Evolutionary conservation across 2,113 vertebrate species (phyloP).

Genomic region (Caretta caretta): DNA sequence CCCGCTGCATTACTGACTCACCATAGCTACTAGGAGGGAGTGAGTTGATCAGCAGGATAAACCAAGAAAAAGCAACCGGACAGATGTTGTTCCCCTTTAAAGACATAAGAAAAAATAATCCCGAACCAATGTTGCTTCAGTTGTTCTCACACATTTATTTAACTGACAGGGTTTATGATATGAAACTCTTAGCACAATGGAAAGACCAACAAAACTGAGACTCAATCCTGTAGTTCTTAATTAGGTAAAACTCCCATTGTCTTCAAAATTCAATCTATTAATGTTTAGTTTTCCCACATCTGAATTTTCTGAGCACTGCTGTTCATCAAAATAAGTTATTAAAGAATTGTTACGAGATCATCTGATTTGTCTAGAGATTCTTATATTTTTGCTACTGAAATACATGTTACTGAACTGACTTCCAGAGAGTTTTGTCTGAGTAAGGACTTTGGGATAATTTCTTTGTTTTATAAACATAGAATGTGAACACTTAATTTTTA

Average conservation of each 20-base stretch:
- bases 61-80: slow-evolving; percentile 19
- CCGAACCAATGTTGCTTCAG: slow-evolving; percentile 13
- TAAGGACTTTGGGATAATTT: not conserved
- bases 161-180: slow-evolving; percentile 3
- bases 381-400: not conserved
- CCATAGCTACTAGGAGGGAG: not conserved
- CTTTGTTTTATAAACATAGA: not conserved
- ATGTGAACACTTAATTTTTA: not conserved
- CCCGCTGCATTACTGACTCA: not conserved
- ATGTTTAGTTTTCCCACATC: not conserved
- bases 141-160: slow-evolving; percentile 38
- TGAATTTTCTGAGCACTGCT: not conserved
- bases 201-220: not conserved
- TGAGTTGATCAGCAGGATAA: slow-evolving; percentile 43
- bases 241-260: not conserved
- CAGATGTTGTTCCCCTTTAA: slow-evolving; percentile 36
- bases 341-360: not conserved
- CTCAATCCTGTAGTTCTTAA: not conserved
- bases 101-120: slow-evolving; percentile 34
- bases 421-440: not conserved
- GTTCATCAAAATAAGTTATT: not conserved
- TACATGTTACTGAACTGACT: not conserved
- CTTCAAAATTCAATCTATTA: not conserved
- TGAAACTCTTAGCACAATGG: not conserved
- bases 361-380: not conserved